These are phyloP conservation scores for Ceratosolen fusciceps DNA, from an alignment of 1,140 invertebrate genomes.

Conservation along the genomic window DNA sequence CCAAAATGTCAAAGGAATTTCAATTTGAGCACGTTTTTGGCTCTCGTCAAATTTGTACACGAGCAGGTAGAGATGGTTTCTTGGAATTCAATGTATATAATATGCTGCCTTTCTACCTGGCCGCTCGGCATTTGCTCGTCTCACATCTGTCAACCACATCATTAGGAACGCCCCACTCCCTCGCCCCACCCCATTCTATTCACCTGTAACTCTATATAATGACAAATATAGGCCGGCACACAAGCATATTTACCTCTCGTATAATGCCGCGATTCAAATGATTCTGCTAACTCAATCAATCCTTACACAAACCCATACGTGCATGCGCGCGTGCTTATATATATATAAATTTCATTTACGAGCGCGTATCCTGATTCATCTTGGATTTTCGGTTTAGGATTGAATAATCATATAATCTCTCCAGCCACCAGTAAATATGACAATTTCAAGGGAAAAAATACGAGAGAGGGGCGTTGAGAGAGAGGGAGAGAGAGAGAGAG, in stretches of 20 bases:
- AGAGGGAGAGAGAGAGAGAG: too few relatives aligned
- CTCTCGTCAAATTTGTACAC: slow-evolving; percentile 4
- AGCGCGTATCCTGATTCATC: neutral
- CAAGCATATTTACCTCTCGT: neutral
- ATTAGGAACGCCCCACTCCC: neutral
- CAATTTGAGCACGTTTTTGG: neutral
- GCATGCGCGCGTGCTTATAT: too few relatives aligned
- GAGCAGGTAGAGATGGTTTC: slow-evolving; percentile 16
- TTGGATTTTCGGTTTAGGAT: neutral
- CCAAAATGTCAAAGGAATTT: neutral
- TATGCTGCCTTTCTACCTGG: slow-evolving; percentile 9
- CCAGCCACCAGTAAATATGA: neutral
- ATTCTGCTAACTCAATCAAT: neutral
- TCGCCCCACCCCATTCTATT: too few relatives aligned
- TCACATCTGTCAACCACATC: slow-evolving; percentile 7
- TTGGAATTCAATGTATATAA: slow-evolving; percentile 10
- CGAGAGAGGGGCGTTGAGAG: too few relatives aligned
- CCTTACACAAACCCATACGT: too few relatives aligned
- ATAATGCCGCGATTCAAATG: neutral
- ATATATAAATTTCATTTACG: too few relatives aligned
- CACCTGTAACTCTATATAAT: slow-evolving; percentile 17
- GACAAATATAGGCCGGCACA: neutral
- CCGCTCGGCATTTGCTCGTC: neutral
- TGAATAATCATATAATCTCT: neutral
- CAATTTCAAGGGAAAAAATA: too few relatives aligned